Conservation (phyloP, 2,888 invertebrate species). For the Lasioglossum villosulum region DNA sequence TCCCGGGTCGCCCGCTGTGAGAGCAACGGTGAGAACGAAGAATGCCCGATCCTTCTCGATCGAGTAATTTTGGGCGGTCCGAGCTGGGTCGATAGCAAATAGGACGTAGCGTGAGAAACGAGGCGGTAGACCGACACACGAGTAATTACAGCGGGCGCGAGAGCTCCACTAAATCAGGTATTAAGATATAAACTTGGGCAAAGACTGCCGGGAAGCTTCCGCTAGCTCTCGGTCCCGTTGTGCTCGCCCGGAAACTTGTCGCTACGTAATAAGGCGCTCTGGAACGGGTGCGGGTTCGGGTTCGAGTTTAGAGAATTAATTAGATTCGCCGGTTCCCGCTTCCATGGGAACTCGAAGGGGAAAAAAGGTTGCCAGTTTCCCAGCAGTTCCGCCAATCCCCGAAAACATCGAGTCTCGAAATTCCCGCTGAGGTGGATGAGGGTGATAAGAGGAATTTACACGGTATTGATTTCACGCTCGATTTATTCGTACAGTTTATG, state of each 20-base stretch:
- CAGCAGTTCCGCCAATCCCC: neutral
- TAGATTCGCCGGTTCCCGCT: constrained; percentile 60
- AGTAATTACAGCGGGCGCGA: constrained; percentile 33
- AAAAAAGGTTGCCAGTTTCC: constrained; percentile 27
- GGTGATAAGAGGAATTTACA: neutral
- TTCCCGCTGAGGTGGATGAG: neutral
- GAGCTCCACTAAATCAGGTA: constrained; percentile 37
- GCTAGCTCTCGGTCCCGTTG: constrained; percentile 28
- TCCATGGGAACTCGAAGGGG: constrained; percentile 11
- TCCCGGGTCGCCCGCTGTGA: neutral
- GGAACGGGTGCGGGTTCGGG: constrained; percentile 39
- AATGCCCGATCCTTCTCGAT: neutral
- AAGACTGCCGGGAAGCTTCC: constrained; percentile 6
- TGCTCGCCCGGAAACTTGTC: constrained; percentile 49
- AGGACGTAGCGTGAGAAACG: constrained; percentile 6
- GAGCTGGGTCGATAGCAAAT: constrained; percentile 18
- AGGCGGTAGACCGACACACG: constrained; percentile 1
- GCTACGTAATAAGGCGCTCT: constrained; percentile 57
- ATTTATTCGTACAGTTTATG: neutral
- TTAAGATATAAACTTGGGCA: constrained; percentile 35
- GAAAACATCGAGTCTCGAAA: constrained; percentile 19
- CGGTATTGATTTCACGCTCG: constrained; percentile 6
- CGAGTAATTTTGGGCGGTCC: neutral
- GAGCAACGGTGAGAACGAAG: constrained; percentile 31
- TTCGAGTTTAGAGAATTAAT: constrained; percentile 74